A percentile compares a stretch with the other conserved stretches of the same genome.
Conservation (phyloP, 2,888 invertebrate species). For the Caenorhabditis doughertyi region DNA sequence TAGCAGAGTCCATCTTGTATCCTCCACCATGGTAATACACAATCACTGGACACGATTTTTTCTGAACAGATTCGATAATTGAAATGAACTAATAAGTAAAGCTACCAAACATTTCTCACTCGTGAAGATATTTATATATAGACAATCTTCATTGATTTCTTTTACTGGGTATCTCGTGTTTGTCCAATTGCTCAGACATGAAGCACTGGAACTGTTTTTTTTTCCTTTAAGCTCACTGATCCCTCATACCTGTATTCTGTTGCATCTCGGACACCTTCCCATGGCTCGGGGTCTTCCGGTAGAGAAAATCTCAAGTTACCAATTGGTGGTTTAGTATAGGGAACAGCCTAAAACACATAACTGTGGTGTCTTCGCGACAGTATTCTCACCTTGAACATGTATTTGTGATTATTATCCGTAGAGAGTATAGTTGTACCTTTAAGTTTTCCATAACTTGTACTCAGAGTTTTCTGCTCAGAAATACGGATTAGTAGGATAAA, state of each 20-base stretch:
- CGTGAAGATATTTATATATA: conserved; percentile 52
- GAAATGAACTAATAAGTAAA: not conserved
- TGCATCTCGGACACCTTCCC: conserved; percentile 27
- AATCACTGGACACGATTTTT: conserved; percentile 66
- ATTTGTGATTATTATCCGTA: not conserved
- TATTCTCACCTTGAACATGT: not conserved
- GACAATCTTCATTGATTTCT: conserved; percentile 44
- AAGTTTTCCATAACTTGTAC: conserved; percentile 4
- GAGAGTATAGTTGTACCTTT: not conserved
- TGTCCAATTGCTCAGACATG: conserved; percentile 6
- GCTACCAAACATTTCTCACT: conserved; percentile 44
- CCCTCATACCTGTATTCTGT: conserved; percentile 14
- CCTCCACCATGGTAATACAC: conserved; percentile 74
- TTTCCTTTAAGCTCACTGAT: too few species aligned
- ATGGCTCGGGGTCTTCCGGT: conserved; percentile 32
- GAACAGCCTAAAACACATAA: not conserved
- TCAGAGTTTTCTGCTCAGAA: not conserved
- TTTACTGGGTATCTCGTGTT: not conserved
- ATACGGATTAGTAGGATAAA: too few species aligned
- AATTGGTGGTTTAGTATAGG: conserved; percentile 6
- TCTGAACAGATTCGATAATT: not conserved
- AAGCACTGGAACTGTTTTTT: not conserved
- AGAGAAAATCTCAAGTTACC: conserved; percentile 35
- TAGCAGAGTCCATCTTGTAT: conserved; percentile 67
- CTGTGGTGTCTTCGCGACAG: not conserved